Evolutionary conservation across 2,113 vertebrate genomes (phyloP), one percentile per base, ranked within the genome.

Genomic region (Melozone crissalis): DNA sequence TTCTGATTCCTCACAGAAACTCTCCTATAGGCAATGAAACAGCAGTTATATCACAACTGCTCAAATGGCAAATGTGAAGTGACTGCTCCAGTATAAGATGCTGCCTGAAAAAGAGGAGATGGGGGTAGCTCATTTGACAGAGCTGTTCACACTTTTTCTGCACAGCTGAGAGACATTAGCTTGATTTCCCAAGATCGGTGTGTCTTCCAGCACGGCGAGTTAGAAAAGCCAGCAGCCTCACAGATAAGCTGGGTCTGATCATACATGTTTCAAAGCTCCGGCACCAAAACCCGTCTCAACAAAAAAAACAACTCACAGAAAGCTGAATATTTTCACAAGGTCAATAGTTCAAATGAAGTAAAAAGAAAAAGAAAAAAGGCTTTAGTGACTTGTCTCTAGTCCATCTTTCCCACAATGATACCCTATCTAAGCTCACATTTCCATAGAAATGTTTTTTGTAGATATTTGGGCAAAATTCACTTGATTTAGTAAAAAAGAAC

Each of bases 161-260:
- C 96, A 97, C 96, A 97, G 97, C 97, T 98, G 98, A 97, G 96
- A 98, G 97, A 98, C 96, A 97, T 97, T 97, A 97, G 96, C 96
- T 96, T 97, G 93, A 97, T 97, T 97, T 98, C 96, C 92, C 92
- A 89, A 97, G 97, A 96, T 84, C 67, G 58, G 87, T 93, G 84
- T 96, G 94, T 92, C 97, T 97, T 97, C 95, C 95, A 96, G 94
- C 55, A 61, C 2, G 2, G 80, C 5, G 18, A 96, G 78, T 88
- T 84, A 96, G 96, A 94, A 97, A 96, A 78, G 33, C 71, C 37
- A 93, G 72, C 87, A 95, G 89, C 91, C 93, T 96, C 88, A 59
- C 68, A 95, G 94, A 94, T 90, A 95, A 96, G 51, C 72, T 77
- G 63, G 54, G 80, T 93, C 95, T 85, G 92, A 95, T 95, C 97